Conservation (phyloP, 2,797 vertebrate genomes). For the Rhinichthys osculus region DNA sequence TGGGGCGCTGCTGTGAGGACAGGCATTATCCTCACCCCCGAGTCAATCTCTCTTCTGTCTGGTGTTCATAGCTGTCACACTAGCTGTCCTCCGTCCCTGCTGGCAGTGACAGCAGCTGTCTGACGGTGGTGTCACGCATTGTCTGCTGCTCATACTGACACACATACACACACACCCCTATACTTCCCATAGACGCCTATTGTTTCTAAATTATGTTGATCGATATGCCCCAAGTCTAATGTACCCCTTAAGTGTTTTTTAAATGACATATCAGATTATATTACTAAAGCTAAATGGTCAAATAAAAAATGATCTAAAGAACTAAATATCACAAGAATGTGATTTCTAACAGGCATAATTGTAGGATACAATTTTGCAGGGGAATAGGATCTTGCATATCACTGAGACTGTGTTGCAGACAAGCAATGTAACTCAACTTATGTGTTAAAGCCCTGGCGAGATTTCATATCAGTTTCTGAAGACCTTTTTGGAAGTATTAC, state of each 20-base stretch:
- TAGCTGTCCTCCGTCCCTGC: slow-evolving; percentile 36
- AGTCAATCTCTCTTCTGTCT: slow-evolving; percentile 39
- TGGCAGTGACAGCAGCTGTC: slow-evolving; percentile 58
- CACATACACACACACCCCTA: not conserved
- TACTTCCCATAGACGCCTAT: not conserved
- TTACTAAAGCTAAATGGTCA: not conserved
- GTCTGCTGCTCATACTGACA: slow-evolving; percentile 10
- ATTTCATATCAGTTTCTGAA: not conserved
- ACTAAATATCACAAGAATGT: not conserved
- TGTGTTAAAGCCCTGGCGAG: not conserved
- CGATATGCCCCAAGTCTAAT: not conserved
- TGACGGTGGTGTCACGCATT: slow-evolving; percentile 21
- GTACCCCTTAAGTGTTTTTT: not conserved
- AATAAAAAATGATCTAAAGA: not conserved
- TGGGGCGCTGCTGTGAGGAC: not conserved
- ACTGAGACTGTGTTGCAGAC: not conserved
- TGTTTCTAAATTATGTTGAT: not conserved
- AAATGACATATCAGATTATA: not conserved
- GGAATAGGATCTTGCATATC: not conserved
- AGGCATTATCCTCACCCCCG: slow-evolving; percentile 3
- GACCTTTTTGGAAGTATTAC: not conserved
- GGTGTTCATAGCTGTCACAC: slow-evolving; percentile 56
- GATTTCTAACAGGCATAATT: not conserved
- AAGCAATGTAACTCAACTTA: not conserved
- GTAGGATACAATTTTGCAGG: not conserved